phyloP scores from a whole-genome alignment of 2,888 invertebrate genomes.

The Fragum sueziense region DNA sequence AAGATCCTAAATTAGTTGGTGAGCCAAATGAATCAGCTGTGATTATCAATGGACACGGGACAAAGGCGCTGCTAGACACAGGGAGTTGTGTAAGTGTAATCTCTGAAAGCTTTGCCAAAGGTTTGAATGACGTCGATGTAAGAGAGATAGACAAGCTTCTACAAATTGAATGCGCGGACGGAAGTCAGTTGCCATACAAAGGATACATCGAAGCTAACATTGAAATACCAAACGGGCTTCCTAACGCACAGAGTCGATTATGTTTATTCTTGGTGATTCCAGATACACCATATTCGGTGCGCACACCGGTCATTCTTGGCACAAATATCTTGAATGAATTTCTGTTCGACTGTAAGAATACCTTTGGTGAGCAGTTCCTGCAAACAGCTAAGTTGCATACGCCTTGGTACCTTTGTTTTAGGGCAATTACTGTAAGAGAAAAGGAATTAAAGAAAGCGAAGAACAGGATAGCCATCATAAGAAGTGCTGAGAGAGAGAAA shows the following conservation, averaged over 20 bases:
- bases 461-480: slow-evolving; percentile 11
- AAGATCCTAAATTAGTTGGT: slow-evolving; percentile 34
- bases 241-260: neutral
- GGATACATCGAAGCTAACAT: slow-evolving; percentile 43
- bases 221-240: slow-evolving; percentile 9
- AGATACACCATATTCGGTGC: slow-evolving; percentile 38
- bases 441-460: slow-evolving; percentile 23
- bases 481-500: slow-evolving; percentile 3
- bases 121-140: too few species aligned
- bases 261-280: slow-evolving; percentile 29
- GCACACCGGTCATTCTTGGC: slow-evolving; percentile 45
- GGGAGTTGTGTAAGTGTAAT: slow-evolving; percentile 45
- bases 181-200: slow-evolving; percentile 41
- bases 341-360: slow-evolving; percentile 15
- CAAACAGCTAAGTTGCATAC: slow-evolving; percentile 37
- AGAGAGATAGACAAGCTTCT: too few species aligned
- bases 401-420: slow-evolving; percentile 44
- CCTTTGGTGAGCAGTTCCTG: slow-evolving; percentile 42
- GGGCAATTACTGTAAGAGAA: slow-evolving; percentile 2
- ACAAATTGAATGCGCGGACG: too few species aligned
- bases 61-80: slow-evolving; percentile 32
- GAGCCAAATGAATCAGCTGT: slow-evolving; percentile 29
- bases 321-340: slow-evolving; percentile 45
- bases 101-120: slow-evolving; percentile 24
- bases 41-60: neutral